Base-by-base conservation (phyloP, 2,888 invertebrate genomes). In the Strigamia maritima region DNA sequence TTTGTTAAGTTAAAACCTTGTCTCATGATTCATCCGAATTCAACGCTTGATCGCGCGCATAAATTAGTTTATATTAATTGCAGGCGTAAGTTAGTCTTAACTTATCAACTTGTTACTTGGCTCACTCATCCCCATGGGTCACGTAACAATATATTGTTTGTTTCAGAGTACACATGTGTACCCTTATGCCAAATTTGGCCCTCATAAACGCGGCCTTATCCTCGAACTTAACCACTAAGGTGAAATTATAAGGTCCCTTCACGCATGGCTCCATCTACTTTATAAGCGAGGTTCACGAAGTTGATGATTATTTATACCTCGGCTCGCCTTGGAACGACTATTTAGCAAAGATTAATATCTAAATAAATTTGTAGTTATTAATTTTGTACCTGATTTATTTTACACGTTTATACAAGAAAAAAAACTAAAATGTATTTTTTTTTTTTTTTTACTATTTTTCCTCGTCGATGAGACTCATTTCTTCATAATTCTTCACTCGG, bases 401-500 rank as follows among this genome's bases (percentile, higher is more conserved):
- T 49, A 49, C 49, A 14, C 8, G 49, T n/a, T 49, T n/a, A 49
- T 6, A n/a, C 8, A 12, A 6, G 22, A 22, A 60, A 60, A 10
- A 19, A n/a, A n/a, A n/a, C n/a, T 24, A 10, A 22, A 60, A 4
- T 31, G n/a, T n/a, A n/a, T n/a, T n/a, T n/a, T n/a, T n/a, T 31
- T 31, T 31, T 60, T 2, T 6, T 60, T 60, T 8, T 6, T n/a
- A 54, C 10, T 60, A 19, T 19, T 60, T 60, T 19, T n/a, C 24
- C n/a, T 60, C 24, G 10, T 19, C 60, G 19, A 60, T 24, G 16
- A 70, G 31, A 6, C 12, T 75, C 14, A 79, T 80, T 1, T 78
- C 78, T 76, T 83, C 84, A 81, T 85, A 87, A 76, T 85, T 84
- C 82, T 91, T 89, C 16, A 94, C 83, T 96, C 92, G 81, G 91